Evolutionary conservation across 2,113 vertebrate genomes (phyloP), one percentile per base, ranked within the genome.

Genomic region (Cebidichthys violaceus): DNA sequence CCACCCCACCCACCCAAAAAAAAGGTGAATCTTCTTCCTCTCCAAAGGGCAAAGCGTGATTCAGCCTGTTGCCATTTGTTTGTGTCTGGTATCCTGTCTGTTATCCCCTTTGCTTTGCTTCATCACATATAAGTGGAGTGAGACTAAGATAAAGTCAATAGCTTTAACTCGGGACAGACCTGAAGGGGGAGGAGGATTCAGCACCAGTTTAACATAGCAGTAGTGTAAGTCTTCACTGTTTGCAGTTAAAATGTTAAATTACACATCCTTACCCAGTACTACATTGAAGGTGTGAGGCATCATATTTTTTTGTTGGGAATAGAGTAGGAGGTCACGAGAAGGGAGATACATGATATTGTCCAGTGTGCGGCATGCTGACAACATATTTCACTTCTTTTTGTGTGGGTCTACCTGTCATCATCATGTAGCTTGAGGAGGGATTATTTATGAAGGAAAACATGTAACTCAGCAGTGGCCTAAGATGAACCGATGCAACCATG

Each of bases 51-150:
- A 20, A 43, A 62, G 27, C 62, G 33, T 85, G 85, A 89, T 85
- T 86, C 82, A 87, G 43, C 55, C 31, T 81, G 72, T 84, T 87
- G 37, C 24, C 35, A 81, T 82, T 84, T 35, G 72, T 75, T 82
- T 71, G 20, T 89, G 20, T 89, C 82, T 80, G 76, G 62, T 35
- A 27, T 59, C n/a, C 50, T 70, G 80, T 75, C 76, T 83, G 59
- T 54, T 27, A 62, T 64, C 33, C 39, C 4, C 24, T 62, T 50
- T 59, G 41, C 57, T 6, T 70, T 54, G 35, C 64, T 3, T 70
- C 41, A 18, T 79, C 31, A 50, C 39, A 64, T 66, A 73, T 18
- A 52, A 55, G 20, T 65, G 18, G 35, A 55, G n/a, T 79, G 54
- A 76, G 43, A 62, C 9, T 29, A 22, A 47, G 59, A 71, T 67